A percentile compares a stretch with the other conserved stretches of the same genome.
phyloP scores from a whole-genome alignment of 2,797 vertebrate genomes.

The Clarias platycephalus region DNA sequence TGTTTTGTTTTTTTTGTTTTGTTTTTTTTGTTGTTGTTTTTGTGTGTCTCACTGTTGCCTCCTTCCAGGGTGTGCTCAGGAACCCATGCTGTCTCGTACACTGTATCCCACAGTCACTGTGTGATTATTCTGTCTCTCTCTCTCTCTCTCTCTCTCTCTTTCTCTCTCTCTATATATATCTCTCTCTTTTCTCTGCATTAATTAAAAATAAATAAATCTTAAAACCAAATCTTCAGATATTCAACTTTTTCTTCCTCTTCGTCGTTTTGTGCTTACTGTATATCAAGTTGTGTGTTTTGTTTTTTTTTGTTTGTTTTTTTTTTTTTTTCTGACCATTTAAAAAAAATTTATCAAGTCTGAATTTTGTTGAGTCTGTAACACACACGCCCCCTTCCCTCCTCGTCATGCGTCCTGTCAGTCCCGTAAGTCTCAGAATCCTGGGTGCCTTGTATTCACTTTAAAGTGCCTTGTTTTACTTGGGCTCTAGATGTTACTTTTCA shows the following conservation, averaged over 20 bases:
- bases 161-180: constrained; percentile 30
- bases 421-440: constrained; percentile 12
- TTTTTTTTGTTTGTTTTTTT: constrained; percentile 22
- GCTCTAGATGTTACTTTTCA: constrained; percentile 28
- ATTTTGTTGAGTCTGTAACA: constrained; percentile 59
- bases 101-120: constrained; percentile 63
- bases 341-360: constrained; percentile 56
- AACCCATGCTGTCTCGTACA: constrained; percentile 78
- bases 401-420: constrained; percentile 69
- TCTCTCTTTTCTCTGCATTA: constrained; percentile 4
- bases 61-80: constrained; percentile 83
- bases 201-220: constrained; percentile 29
- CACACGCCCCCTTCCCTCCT: constrained; percentile 43
- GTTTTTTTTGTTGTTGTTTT: constrained; percentile 48
- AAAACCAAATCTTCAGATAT: constrained; percentile 57
- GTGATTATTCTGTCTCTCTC: constrained; percentile 65
- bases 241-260: constrained; percentile 59
- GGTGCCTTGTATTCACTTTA: constrained; percentile 26
- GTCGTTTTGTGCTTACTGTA: constrained; percentile 66
- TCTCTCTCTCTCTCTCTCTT: constrained; percentile 26
- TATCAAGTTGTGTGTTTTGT: constrained; percentile 36
- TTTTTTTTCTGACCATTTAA: background rate
- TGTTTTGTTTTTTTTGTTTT: constrained; percentile 50
- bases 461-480: constrained; percentile 36
- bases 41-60: constrained; percentile 75